Conservation (phyloP, 2,888 invertebrate species). For the Hirtodrosophila trivittata region DNA sequence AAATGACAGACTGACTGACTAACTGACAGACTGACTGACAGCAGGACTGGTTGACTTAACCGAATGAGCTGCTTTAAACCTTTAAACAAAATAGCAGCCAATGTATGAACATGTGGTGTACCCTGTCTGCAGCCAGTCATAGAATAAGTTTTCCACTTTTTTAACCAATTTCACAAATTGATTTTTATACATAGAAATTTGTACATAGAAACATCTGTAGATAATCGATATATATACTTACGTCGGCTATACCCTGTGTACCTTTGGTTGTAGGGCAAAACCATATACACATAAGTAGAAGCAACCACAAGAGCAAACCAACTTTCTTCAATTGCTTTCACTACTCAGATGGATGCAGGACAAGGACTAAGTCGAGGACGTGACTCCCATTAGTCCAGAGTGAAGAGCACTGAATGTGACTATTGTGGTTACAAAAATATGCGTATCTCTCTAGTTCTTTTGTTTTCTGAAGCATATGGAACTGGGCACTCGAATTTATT, state of each 20-base stretch:
- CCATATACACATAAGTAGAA: background rate
- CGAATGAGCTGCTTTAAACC: background rate
- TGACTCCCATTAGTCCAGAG: constrained; percentile 3
- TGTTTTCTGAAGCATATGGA: no score
- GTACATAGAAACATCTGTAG: no score
- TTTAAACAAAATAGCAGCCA: background rate
- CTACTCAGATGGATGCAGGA: background rate
- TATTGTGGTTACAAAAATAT: constrained; percentile 4
- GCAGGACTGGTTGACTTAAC: constrained; percentile 2
- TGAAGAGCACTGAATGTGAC: constrained; percentile 2
- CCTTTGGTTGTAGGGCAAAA: background rate
- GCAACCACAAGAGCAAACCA: background rate
- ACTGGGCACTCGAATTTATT: no score
- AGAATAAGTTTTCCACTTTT: no score
- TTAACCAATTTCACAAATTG: no score
- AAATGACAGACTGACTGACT: constrained; percentile 18
- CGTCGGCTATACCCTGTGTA: no score
- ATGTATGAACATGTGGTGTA: background rate
- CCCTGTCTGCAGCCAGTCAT: no score
- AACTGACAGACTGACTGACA: constrained; percentile 12
- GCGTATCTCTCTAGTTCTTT: background rate
- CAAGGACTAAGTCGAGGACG: background rate
- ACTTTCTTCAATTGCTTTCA: background rate
- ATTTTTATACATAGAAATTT: no score
- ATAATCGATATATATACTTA: no score